phyloP scores from a whole-genome alignment of 2,888 invertebrate genomes.

The Epistrophe grossulariae region DNA sequence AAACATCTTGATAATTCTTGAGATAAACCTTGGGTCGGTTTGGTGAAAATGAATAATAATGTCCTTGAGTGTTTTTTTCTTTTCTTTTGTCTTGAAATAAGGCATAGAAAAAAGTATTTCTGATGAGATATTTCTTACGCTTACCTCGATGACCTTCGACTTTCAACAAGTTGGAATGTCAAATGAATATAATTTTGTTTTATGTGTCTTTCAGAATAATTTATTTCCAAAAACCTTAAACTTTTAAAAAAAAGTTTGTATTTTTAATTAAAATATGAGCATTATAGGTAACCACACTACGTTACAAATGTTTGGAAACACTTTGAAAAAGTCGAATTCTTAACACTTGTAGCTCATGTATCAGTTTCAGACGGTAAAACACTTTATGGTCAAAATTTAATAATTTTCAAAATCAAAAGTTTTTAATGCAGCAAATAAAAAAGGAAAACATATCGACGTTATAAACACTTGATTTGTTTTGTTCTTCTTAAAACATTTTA shows the following conservation, averaged over 20 bases:
- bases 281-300: no score
- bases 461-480: no score
- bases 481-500: no score
- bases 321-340: no score
- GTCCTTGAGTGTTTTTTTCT: slow-evolving; percentile 42
- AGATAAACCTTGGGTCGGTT: slow-evolving; percentile 63
- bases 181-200: slow-evolving; percentile 9
- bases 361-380: no score
- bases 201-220: not conserved
- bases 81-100: slow-evolving; percentile 7
- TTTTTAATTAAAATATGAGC: not conserved
- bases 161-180: slow-evolving; percentile 45
- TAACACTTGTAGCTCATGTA: no score
- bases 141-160: slow-evolving; percentile 12
- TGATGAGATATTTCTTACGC: slow-evolving; percentile 16
- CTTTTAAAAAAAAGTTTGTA: not conserved
- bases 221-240: not conserved
- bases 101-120: slow-evolving; percentile 18
- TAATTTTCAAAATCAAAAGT: no score
- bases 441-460: no score
- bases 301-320: no score
- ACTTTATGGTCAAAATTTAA: no score
- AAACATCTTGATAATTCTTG: slow-evolving; percentile 54
- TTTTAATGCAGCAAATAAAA: no score
- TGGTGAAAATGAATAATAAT: slow-evolving; percentile 28